Evolutionary conservation across 2,888 invertebrate species (phyloP).

Genomic region (Lycocerus yunnanus): DNA sequence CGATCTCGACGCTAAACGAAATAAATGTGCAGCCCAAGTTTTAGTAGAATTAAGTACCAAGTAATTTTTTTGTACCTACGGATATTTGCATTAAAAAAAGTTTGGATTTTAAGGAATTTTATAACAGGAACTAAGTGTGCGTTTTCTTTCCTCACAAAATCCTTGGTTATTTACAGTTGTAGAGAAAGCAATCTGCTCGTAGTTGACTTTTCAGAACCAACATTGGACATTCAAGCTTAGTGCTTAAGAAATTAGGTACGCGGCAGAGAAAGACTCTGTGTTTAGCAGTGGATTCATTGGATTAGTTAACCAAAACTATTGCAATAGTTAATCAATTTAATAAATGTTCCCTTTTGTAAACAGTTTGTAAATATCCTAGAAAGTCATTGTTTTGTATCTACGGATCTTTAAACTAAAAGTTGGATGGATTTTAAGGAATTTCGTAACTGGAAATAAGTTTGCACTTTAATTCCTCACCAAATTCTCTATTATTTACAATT

Average conservation of each 20-base stretch:
- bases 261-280: too few species aligned
- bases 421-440: neutral
- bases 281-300: too few species aligned
- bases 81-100: neutral
- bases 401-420: neutral
- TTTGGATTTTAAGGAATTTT: neutral
- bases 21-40: constrained; percentile 50
- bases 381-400: neutral
- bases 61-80: neutral
- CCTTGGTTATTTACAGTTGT: too few species aligned
- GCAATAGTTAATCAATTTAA: too few species aligned
- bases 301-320: too few species aligned
- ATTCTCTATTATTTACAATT: constrained; percentile 32
- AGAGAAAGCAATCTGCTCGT: too few species aligned
- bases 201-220: too few species aligned
- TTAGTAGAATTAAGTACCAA: constrained; percentile 29
- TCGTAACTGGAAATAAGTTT: neutral
- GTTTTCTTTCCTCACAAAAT: neutral
- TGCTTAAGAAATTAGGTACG: too few species aligned
- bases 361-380: neutral
- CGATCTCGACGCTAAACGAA: constrained; percentile 58
- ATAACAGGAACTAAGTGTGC: neutral
- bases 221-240: too few species aligned
- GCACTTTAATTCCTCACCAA: neutral
- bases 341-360: neutral